These are phyloP conservation scores for Macquaria australasica DNA, from an alignment of 2,113 vertebrate species.

Conservation along the genomic window DNA sequence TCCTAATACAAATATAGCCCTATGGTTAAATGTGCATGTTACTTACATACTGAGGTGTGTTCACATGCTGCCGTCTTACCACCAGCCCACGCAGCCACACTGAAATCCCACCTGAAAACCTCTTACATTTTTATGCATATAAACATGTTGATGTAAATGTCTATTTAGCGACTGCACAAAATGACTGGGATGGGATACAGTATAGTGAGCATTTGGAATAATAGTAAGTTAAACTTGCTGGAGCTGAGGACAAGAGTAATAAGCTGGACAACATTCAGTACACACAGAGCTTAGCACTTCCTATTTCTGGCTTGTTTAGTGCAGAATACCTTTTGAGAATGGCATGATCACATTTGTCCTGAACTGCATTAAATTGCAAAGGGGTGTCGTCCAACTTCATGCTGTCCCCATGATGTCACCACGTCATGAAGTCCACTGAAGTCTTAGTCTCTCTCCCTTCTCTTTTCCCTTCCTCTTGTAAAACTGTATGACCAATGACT, in stretches of 20 bases:
- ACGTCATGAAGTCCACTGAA: background rate
- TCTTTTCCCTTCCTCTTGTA: conserved; percentile 1
- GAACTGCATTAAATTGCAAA: background rate
- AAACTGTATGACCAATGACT: conserved; percentile 23
- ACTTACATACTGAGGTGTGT: background rate
- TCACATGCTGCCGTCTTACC: background rate
- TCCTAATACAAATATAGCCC: background rate
- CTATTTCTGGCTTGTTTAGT: background rate
- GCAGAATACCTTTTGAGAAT: background rate
- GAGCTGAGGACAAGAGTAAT: too few species aligned
- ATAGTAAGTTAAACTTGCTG: too few species aligned
- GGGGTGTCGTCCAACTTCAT: background rate
- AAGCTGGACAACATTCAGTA: background rate
- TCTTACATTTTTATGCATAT: background rate
- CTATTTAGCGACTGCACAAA: background rate
- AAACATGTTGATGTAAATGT: background rate
- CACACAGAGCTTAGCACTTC: background rate
- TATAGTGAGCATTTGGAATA: background rate
- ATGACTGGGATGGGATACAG: background rate
- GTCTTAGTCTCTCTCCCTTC: conserved; percentile 9
- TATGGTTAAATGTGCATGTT: background rate
- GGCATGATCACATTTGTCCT: background rate
- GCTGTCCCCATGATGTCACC: background rate
- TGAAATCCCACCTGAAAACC: too few species aligned
- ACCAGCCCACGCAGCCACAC: background rate